Base-by-base conservation (phyloP, 2,888 invertebrate genomes). In the Dicranocentrus wangi region DNA sequence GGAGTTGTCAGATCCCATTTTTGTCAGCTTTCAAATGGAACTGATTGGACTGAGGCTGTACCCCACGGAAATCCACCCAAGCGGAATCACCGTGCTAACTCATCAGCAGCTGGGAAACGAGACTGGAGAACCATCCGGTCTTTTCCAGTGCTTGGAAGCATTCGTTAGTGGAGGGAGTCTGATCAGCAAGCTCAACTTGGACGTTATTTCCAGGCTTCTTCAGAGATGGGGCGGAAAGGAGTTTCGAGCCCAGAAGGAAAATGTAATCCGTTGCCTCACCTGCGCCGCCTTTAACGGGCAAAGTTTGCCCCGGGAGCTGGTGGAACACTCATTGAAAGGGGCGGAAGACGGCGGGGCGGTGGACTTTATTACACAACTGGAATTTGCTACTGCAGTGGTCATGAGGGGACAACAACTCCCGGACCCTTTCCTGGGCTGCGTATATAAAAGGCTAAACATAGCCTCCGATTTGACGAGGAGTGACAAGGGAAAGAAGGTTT, bases 1-100 rank as follows among this genome's bases (percentile, higher is more conserved):
- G 27, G 73, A 73, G 19, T 17, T 73, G 27, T 23, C 73, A 7
- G 19, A 15, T 13, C 7, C n/a, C 3, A 65, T 63, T 15, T 65
- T 73, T 21, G 17, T 19, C 5, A 47, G 47, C 27, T 73, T 73
- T n/a, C 25, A 73, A 2, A 42, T 73, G 61, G 63, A 73, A 27
- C 15, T 73, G 15, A 73, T 73, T 23, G 61, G 17, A 15, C 1
- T 73, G 21, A 2, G 32, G 15, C 32, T 73, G 2, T 55, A n/a
- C n/a, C 39, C 19, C 15, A 39, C 39, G 3, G 10, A 8, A 19
- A 3, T 17, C 5, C 3, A 8, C 10, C 23, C 19, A 10, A 23
- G 23, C 5, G 25, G 60, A 5, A 8, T 23, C 21, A 25, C 60
- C n/a, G 23, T 23, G 3, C 60, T 60, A 3, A 7, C 7, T 8